A percentile compares a stretch with the other conserved stretches of the same genome.
Evolutionary conservation across 2,113 vertebrate species (phyloP).

Genomic region (Nyctibius bracteatus): DNA sequence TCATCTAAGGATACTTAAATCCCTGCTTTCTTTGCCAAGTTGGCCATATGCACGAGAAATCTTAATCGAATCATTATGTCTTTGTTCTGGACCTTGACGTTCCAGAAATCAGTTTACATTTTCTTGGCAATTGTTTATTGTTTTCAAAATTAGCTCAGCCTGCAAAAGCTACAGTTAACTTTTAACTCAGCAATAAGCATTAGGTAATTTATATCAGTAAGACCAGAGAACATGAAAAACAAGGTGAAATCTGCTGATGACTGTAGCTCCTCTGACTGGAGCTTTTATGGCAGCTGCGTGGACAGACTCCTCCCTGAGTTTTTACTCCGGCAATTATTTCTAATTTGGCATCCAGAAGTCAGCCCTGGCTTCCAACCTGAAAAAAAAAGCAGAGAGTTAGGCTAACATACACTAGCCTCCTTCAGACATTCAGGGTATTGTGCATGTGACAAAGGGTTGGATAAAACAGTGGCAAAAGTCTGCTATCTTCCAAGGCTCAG

Average conservation of each 20-base stretch:
- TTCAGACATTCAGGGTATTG: conserved; percentile 10
- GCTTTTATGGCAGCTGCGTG: background rate
- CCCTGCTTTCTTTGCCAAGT: too few species aligned
- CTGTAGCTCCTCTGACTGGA: background rate
- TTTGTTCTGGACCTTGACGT: too few species aligned
- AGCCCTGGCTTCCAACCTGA: conserved; percentile 26
- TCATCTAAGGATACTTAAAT: too few species aligned
- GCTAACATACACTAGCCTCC: conserved; percentile 11
- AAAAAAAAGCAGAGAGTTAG: background rate
- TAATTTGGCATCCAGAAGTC: conserved; percentile 20
- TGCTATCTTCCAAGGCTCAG: conserved; percentile 58
- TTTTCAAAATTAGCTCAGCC: too few species aligned
- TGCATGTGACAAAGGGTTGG: conserved; percentile 32
- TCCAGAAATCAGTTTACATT: too few species aligned
- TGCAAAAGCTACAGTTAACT: too few species aligned
- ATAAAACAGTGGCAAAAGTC: conserved; percentile 58
- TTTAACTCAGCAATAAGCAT: too few species aligned
- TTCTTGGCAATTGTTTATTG: too few species aligned
- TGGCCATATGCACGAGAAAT: too few species aligned
- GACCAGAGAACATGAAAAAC: background rate
- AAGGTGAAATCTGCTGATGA: background rate
- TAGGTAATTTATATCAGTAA: too few species aligned
- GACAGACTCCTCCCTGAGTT: background rate
- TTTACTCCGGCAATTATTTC: conserved; percentile 6
- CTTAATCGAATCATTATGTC: too few species aligned